A percentile compares a stretch with the other conserved stretches of the same genome.
These are phyloP conservation scores for Anabas testudineus DNA, from an alignment of 2,797 vertebrate genomes.

Conservation along the genomic window DNA sequence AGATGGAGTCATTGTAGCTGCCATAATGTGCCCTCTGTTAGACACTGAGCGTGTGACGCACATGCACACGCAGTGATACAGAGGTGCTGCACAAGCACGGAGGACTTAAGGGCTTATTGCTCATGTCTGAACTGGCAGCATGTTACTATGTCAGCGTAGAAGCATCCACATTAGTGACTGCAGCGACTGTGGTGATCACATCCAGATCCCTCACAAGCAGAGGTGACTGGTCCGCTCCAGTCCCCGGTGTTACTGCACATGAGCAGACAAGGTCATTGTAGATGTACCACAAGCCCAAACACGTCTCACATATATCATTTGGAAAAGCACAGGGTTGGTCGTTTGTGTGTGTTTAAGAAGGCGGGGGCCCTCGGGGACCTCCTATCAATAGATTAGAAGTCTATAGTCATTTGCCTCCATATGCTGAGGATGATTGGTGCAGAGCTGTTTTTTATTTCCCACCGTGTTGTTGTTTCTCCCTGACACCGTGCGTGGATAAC, in stretches of 20 bases:
- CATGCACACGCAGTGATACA: slow-evolving; percentile 30
- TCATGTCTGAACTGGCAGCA: not conserved
- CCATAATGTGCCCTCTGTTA: slow-evolving; percentile 72
- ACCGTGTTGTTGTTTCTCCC: slow-evolving; percentile 1
- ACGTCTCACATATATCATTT: slow-evolving; percentile 11
- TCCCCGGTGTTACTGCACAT: not conserved
- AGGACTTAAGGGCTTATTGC: not conserved
- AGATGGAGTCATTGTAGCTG: slow-evolving; percentile 71
- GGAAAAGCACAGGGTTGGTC: slow-evolving; percentile 20
- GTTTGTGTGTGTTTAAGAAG: slow-evolving; percentile 40
- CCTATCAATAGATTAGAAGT: slow-evolving; percentile 39
- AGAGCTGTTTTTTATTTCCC: slow-evolving; percentile 39
- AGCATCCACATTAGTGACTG: slow-evolving; percentile 20
- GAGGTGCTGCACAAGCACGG: slow-evolving; percentile 49
- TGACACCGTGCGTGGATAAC: slow-evolving; percentile 3
- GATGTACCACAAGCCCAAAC: not conserved
- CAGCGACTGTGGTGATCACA: slow-evolving; percentile 16
- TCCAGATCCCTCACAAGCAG: not conserved
- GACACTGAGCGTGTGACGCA: slow-evolving; percentile 61
- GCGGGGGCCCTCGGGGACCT: slow-evolving; percentile 36
- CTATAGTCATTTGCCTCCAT: slow-evolving; percentile 41
- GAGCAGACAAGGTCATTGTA: slow-evolving; percentile 26
- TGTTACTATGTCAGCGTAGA: not conserved
- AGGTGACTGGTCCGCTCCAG: slow-evolving; percentile 1
- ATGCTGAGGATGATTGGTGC: slow-evolving; percentile 41